These are phyloP conservation scores for Eonycteris spelaea DNA, from an alignment of 2,113 vertebrate species.

Conservation along the genomic window DNA sequence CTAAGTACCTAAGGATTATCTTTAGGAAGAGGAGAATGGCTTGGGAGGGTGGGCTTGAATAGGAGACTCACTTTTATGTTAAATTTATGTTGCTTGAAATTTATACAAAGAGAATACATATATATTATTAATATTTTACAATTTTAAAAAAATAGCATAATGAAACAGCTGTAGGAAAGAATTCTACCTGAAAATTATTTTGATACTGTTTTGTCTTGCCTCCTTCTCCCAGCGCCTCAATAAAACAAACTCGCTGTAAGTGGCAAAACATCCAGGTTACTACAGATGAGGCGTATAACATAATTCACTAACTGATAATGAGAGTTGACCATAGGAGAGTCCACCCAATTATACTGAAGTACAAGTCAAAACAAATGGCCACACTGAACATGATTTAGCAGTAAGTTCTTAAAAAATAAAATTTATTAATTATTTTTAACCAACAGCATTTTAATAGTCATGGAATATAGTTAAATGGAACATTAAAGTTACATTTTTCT, in stretches of 20 bases:
- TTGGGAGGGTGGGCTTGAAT: neutral
- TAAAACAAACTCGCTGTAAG: neutral
- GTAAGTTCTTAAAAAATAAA: neutral
- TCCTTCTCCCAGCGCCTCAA: neutral
- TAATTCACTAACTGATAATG: neutral
- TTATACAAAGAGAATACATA: neutral
- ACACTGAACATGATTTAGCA: neutral
- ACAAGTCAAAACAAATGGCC: neutral
- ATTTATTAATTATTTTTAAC: neutral
- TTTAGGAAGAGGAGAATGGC: neutral
- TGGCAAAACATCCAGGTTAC: neutral
- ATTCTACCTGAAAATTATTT: neutral
- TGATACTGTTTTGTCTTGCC: neutral
- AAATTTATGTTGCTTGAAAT: slow-evolving; percentile 30
- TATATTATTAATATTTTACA: neutral
- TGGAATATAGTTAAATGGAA: neutral
- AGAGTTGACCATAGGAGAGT: neutral
- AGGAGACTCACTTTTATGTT: neutral
- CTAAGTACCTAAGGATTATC: neutral
- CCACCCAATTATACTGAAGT: neutral
- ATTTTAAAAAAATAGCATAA: neutral
- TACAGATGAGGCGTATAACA: neutral
- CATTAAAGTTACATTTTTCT: slow-evolving; percentile 13
- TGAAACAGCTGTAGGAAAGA: neutral
- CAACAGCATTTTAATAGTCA: neutral